A percentile compares a stretch with the other conserved stretches of the same genome.
Conservation (phyloP, 2,113 vertebrate species). For the Leucoraja erinaceus region DNA sequence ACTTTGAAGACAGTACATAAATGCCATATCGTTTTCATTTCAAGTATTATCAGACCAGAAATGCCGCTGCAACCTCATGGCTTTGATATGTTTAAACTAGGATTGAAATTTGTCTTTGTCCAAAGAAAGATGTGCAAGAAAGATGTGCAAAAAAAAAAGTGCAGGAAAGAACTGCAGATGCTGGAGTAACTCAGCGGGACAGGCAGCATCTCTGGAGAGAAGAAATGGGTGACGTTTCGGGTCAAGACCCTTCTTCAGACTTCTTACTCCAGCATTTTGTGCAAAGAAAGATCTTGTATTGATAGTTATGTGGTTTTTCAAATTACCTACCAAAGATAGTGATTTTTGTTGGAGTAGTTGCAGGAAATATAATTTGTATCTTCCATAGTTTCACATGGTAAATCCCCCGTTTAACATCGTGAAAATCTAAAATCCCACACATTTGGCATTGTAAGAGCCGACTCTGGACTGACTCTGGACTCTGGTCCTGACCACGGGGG, state of each 20-base stretch:
- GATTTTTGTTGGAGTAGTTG: neutral
- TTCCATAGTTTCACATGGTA: neutral
- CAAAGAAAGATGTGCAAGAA: no score
- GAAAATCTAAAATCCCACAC: neutral
- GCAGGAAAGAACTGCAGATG: no score
- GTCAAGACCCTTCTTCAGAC: no score
- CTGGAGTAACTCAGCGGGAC: no score
- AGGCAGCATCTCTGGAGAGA: no score
- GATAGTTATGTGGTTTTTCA: neutral
- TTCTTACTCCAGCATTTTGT: no score
- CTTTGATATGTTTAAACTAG: neutral
- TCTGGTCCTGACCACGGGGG: no score
- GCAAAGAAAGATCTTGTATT: neutral
- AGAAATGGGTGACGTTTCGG: no score
- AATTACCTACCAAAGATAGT: neutral
- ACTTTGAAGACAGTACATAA: neutral
- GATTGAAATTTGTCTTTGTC: neutral
- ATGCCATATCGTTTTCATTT: neutral
- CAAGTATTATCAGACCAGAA: neutral
- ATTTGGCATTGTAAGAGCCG: neutral
- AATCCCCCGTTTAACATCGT: neutral
- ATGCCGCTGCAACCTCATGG: neutral
- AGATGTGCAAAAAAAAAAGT: neutral
- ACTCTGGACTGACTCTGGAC: no score
- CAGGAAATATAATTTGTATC: neutral